Evolutionary conservation across 2,888 invertebrate genomes (phyloP).

Genomic region (Prosopocoilus inquinatus): DNA sequence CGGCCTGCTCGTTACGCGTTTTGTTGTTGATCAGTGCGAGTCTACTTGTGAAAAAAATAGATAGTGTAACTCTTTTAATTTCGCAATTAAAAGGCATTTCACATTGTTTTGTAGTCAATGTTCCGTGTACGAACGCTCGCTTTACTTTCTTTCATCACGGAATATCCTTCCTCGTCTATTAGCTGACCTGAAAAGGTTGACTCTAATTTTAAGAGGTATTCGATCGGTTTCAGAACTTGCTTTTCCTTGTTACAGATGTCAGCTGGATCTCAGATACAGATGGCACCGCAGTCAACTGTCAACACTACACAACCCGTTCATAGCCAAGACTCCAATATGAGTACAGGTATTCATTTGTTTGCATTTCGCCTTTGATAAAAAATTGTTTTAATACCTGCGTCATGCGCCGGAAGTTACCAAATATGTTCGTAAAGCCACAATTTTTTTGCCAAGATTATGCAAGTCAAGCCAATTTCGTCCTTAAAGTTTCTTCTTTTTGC

Average conservation of each 20-base stretch:
- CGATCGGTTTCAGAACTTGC: neutral
- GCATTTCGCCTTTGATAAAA: neutral
- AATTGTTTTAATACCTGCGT: neutral
- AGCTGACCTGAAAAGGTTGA: constrained; percentile 38
- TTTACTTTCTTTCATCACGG: constrained; percentile 31
- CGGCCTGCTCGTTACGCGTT: neutral
- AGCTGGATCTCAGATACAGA: constrained; percentile 96
- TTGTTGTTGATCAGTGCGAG: constrained; percentile 5
- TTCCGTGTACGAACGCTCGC: constrained; percentile 12
- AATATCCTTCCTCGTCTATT: constrained; percentile 32
- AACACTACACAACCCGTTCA: constrained; percentile 80
- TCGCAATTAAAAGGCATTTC: constrained; percentile 8
- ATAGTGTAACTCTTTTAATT: constrained; percentile 6
- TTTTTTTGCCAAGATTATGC: neutral
- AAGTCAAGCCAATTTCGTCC: no score
- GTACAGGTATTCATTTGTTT: constrained; percentile 69
- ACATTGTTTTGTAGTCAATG: constrained; percentile 2
- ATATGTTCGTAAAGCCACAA: neutral
- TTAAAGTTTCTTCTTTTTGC: no score
- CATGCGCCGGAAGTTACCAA: neutral
- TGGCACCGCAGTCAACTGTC: constrained; percentile 92
- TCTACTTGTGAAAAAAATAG: neutral
- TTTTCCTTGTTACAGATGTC: constrained; percentile 75
- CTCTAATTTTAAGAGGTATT: constrained; percentile 12
- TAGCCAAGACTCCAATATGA: constrained; percentile 97